phyloP scores from a whole-genome alignment of 2,888 invertebrate species.

The Apotomis turbidana region DNA sequence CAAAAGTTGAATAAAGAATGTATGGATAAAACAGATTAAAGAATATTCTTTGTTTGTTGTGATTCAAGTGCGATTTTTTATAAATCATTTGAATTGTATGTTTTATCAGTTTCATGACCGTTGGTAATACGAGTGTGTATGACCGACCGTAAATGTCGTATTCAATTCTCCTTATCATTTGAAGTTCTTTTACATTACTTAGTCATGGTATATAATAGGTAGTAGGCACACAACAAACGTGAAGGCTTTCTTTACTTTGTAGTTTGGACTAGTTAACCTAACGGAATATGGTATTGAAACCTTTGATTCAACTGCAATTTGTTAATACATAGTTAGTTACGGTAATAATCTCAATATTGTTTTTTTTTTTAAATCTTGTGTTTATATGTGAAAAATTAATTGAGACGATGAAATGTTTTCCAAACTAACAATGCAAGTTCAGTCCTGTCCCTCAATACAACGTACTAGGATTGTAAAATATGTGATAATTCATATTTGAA shows the following conservation, averaged over 20 bases:
- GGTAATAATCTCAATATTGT: too few relatives aligned
- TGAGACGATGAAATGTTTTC: background rate
- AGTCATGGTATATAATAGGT: too few relatives aligned
- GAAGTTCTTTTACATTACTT: too few relatives aligned
- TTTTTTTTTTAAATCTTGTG: too few relatives aligned
- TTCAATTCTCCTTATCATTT: too few relatives aligned
- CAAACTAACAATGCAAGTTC: slow-evolving; percentile 18
- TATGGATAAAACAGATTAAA: slow-evolving; percentile 42
- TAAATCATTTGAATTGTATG: too few relatives aligned
- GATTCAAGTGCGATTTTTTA: background rate
- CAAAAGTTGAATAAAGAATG: slow-evolving; percentile 51
- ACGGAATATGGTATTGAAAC: background rate
- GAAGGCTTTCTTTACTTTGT: slow-evolving; percentile 1
- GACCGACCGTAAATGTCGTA: too few relatives aligned
- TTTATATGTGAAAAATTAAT: too few relatives aligned
- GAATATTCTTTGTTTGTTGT: background rate
- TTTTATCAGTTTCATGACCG: too few relatives aligned
- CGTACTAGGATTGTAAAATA: background rate
- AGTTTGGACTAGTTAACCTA: background rate
- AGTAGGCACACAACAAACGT: background rate
- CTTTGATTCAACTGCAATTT: background rate
- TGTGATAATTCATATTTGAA: background rate
- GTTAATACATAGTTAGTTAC: background rate
- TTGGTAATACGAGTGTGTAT: too few relatives aligned
- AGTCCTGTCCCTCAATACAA: slow-evolving; percentile 14